phyloP scores from a whole-genome alignment of 2,888 invertebrate genomes.

The Agrotis ipsilon region DNA sequence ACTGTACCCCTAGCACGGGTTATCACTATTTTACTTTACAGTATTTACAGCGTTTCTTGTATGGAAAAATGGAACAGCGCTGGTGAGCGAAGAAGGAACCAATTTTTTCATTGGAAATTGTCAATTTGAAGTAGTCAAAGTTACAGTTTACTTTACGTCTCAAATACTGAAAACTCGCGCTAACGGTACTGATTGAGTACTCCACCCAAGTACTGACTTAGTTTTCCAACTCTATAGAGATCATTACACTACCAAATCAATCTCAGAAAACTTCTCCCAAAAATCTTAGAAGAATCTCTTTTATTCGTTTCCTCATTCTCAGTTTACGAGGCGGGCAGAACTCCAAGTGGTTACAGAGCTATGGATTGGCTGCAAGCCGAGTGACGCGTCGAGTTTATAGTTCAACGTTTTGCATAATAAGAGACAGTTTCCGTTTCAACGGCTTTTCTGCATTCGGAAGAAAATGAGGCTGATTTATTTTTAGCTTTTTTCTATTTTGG shows the following conservation, averaged over 20 bases:
- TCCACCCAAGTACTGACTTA: background rate
- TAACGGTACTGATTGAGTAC: background rate
- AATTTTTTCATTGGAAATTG: too few species aligned
- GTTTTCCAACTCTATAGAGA: background rate
- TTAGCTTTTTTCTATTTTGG: background rate
- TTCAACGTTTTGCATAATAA: conserved; percentile 34
- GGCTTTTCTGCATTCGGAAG: conserved; percentile 10
- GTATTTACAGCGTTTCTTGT: too few species aligned
- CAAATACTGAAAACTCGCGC: too few species aligned
- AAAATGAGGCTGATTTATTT: conserved; percentile 18
- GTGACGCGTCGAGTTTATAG: conserved; percentile 25
- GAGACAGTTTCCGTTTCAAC: conserved; percentile 38
- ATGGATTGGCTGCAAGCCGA: conserved; percentile 49
- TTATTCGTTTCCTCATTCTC: conserved; percentile 29
- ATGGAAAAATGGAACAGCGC: too few species aligned
- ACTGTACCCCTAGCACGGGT: too few species aligned
- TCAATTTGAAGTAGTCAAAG: too few species aligned
- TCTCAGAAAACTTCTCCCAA: background rate
- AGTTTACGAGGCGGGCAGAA: conserved; percentile 44
- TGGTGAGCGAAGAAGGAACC: too few species aligned
- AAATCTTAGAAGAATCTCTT: background rate
- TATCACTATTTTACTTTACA: too few species aligned
- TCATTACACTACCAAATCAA: background rate
- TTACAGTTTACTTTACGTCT: too few species aligned
- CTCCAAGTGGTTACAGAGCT: conserved; percentile 46